phyloP scores from a whole-genome alignment of 2,888 invertebrate genomes.

The Phyto melanocephala region DNA sequence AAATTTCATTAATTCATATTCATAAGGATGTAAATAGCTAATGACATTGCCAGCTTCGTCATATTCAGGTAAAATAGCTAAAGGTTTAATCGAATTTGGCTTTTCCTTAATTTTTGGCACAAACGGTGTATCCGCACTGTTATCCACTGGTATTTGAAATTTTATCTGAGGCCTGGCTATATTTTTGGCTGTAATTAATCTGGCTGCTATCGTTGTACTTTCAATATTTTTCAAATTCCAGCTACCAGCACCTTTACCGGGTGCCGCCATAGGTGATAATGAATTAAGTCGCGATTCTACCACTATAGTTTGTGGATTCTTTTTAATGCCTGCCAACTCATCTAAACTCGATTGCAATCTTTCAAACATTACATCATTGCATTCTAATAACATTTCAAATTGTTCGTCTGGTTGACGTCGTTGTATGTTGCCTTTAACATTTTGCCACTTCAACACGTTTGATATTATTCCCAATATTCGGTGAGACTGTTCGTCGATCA shows the following conservation, averaged over 20 bases:
- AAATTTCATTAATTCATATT: conserved; percentile 89
- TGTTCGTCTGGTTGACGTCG: conserved; percentile 82
- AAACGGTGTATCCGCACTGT: conserved; percentile 86
- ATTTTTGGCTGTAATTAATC: conserved; percentile 85
- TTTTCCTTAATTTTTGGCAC: conserved; percentile 90
- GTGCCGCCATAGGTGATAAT: background rate
- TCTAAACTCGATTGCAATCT: conserved; percentile 87
- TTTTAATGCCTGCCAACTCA: conserved; percentile 82
- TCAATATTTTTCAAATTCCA: conserved; percentile 80
- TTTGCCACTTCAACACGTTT: conserved; percentile 80
- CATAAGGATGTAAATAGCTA: conserved; percentile 93
- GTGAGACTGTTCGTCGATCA: conserved; percentile 83
- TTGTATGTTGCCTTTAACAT: conserved; percentile 81
- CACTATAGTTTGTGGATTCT: conserved; percentile 80
- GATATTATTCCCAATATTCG: conserved; percentile 83
- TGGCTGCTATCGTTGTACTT: conserved; percentile 68
- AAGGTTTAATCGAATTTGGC: conserved; percentile 91
- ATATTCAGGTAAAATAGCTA: conserved; percentile 86
- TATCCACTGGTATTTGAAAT: conserved; percentile 92
- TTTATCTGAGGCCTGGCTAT: conserved; percentile 89
- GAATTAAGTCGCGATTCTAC: conserved; percentile 77
- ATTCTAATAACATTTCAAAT: conserved; percentile 88
- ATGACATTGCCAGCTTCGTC: conserved; percentile 82
- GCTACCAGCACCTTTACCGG: conserved; percentile 79
- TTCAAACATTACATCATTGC: conserved; percentile 91